Base-by-base conservation (phyloP, 2,113 vertebrate genomes). In the Nycticryphes semicollaris region DNA sequence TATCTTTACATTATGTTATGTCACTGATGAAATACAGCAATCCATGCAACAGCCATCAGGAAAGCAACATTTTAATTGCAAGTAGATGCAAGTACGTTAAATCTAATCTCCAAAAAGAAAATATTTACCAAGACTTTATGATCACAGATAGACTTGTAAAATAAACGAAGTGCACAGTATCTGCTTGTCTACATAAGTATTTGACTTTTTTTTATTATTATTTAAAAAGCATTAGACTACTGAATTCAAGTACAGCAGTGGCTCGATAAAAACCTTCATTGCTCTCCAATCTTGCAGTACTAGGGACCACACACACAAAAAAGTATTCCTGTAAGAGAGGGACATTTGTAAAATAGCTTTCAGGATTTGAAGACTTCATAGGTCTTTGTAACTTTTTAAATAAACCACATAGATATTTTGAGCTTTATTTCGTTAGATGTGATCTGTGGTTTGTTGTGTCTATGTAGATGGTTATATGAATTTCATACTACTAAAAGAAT, bases 51-150 rank as follows among this genome's bases (percentile, higher is more conserved):
- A 87, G 86, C 47, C 84, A 69, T 80, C 73, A 63, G 39, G 82
- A 94, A 94, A 77, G 78, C 69, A 87, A 84, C 74, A 69, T 83
- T 94, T 94, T 95, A 94, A 94, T 94, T 87, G 84, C 66, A 87
- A 93, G 70, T 93, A 92, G 91, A 93, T 82, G 70, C 62, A 91
- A 73, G 89, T 54, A 73, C 79, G 54, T 92, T 93, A 93, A 95
- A 92, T 85, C 92, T 96, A 94, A 96, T 94, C 96, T 97, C 74
- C 48, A 69, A 83, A 90, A 94, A 82, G 41, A 89, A 97, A 96
- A 97, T 94, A 96, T 96, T 97, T 97, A 93, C 89, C 31, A 66
- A 85, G 80, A 76, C 31, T 95, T 96, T 96, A 92, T 96, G 95
- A 95, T 94, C 86, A 85, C 80, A 96, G 95, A 89, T 92, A 91